Base-by-base conservation (phyloP, 2,888 invertebrate species). In the Drosophila falleni region DNA sequence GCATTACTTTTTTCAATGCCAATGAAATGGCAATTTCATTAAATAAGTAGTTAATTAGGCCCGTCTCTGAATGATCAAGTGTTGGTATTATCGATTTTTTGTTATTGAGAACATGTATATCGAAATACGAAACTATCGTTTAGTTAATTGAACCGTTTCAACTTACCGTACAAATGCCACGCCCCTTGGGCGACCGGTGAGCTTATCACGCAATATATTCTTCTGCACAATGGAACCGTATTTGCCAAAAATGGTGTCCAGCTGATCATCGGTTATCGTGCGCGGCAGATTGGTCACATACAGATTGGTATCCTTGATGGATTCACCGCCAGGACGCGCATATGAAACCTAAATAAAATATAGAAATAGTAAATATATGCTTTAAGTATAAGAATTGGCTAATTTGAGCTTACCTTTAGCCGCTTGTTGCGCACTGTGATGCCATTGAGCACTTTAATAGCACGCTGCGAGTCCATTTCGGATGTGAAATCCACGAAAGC, bases 221-320 rank as follows among this genome's bases (percentile, higher is more conserved):
- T 97, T 97, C 93, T 98, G 98, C 80, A 98, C 97, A 92, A 98
- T 98, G 83, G 96, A 95, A 35, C 98, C 98, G 93, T 95, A 98
- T 92, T 96, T 96, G 88, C 96, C 95, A 93, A 98, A 98, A 92
- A 97, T 94, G 67, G 96, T 95, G 88, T 97, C 96, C 69, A 98
- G 93, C 89, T 97, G 96, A 50, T 96, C 95, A 90, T 97, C 97
- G 41, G 96, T 96, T 78, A 97, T 95, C 86, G 96, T 96, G 86
- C 96, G 96, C 68, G 98, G 98, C 81, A 98, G 94, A 93, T 98
- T 98, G 79, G 97, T 97, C 71, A 98, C 96, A 93, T 98, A 98
- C 62, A 98, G 94, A 93, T 98, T 98, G 19, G 98, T 97, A 82
- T 98, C 97, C 92, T 98, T 98, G 90, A 97, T 97, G 78, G 97